Percentiles rank a stretch among this genome's conserved stretches.
Evolutionary conservation across 1,140 invertebrate genomes (phyloP).

Genomic region (Formica exsecta): DNA sequence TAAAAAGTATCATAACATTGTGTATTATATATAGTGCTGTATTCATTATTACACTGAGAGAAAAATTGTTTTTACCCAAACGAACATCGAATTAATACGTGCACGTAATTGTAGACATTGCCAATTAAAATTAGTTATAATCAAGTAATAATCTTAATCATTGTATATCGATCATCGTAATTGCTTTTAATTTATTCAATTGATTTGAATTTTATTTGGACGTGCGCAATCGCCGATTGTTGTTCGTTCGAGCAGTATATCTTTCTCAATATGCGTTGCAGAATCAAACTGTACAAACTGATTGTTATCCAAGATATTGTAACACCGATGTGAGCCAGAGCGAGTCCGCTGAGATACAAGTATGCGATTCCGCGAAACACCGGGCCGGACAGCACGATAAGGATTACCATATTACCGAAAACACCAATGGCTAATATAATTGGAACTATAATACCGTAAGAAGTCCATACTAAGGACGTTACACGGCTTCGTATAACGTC

Average conservation of each 20-base stretch:
- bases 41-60: not conserved
- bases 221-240: not conserved
- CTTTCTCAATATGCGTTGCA: not conserved
- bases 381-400: constrained; percentile 58
- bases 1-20: not conserved
- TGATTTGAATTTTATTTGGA: constrained; percentile 4
- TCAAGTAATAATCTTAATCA: not conserved
- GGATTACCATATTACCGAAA: constrained; percentile 63
- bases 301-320: constrained; percentile 66
- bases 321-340: constrained; percentile 63
- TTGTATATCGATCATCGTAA: not conserved
- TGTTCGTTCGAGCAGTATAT: not conserved
- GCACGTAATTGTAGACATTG: not conserved
- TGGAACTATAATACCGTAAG: constrained; percentile 64
- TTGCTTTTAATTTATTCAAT: not conserved
- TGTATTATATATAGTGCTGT: no score
- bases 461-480: constrained; percentile 22
- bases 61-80: not conserved
- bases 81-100: not conserved
- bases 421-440: constrained; percentile 56
- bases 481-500: not conserved
- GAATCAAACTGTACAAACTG: constrained; percentile 51
- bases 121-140: not conserved
- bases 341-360: constrained; percentile 64
- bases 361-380: constrained; percentile 66